Percentiles rank a stretch among this genome's conserved stretches.
phyloP scores from a whole-genome alignment of 2,797 vertebrate genomes.

The Tapirus indicus region DNA sequence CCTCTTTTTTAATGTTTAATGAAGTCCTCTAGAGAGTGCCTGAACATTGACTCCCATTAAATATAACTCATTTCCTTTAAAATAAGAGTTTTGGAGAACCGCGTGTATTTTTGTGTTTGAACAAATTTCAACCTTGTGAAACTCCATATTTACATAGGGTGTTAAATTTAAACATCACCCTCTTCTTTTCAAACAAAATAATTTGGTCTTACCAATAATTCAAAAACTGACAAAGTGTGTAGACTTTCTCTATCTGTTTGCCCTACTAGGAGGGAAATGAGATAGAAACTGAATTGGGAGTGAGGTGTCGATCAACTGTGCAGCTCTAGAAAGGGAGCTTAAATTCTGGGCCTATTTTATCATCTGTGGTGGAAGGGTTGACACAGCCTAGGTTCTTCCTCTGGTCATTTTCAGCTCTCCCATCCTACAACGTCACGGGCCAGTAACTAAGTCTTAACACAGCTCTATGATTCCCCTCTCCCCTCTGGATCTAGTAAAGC shows the following conservation, averaged over 20 bases:
- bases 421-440: not conserved
- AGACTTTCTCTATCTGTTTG: not conserved
- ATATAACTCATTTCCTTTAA: not conserved
- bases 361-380: not conserved
- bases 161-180: not conserved
- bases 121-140: slow-evolving; percentile 4
- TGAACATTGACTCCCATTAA: not conserved
- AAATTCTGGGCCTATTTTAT: not conserved
- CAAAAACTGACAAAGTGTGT: not conserved
- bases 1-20: slow-evolving; percentile 24
- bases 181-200: slow-evolving; percentile 43
- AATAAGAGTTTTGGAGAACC: not conserved
- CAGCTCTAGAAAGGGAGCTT: not conserved
- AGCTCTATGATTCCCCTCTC: not conserved
- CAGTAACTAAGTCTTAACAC: not conserved
- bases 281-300: not conserved
- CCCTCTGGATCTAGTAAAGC: not conserved
- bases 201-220: not conserved
- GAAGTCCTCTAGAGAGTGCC: not conserved
- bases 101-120: not conserved
- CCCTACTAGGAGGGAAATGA: not conserved
- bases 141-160: not conserved
- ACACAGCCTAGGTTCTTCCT: not conserved
- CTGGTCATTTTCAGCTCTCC: not conserved
- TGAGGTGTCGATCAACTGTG: not conserved